Base-by-base conservation (phyloP, 2,888 invertebrate genomes). In the Melangyna quadrimaculata region DNA sequence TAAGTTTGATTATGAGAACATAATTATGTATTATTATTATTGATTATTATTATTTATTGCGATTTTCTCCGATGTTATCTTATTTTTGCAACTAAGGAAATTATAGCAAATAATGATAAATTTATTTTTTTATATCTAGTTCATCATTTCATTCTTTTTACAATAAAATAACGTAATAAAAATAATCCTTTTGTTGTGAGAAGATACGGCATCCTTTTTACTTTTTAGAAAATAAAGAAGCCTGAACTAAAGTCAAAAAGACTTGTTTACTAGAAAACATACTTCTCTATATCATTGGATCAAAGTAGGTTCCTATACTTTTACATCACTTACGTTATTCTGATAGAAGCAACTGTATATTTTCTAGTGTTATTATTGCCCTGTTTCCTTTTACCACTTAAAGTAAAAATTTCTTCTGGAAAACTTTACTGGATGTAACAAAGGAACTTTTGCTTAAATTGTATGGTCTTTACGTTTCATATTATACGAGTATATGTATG, bases 321-420 rank as follows among this genome's bases (percentile, higher is more conserved):
- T 32, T 43, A 17, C 9, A 43, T 40, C 1, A 10, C 19, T 19
- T 27, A 51, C 27, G 8, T 24, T 51, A 51, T 27, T 14, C 51
- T 51, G 24, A 57, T 57, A 57, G 17, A 55, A 57, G 57, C 19
- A 80, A 45, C 48, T 70, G 80, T 70, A 70, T 24, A 51, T 9
- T 55, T 75, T 69, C 61, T 63, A 27, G 69, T 81, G 75, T 59
- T 80, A 55, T 81, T 81, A 77, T 81, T 77, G 81, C 71, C 81
- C 69, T 82, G 82, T 78, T 78, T 78, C 67, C 45, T 48, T 78
- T 82, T 61, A 40, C 48, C 67, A 51, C 73, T 78, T 73, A 61
- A 72, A 78, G 78, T 73, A 29, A 59, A 78, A 78, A 69, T 61
- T 72, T 63, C 63, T 73, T 78, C 40, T 73, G 61, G 69, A 14